A percentile compares a stretch with the other conserved stretches of the same genome.
Conservation (phyloP, 1,140 invertebrate species). For the Drosophila aff. region DNA sequence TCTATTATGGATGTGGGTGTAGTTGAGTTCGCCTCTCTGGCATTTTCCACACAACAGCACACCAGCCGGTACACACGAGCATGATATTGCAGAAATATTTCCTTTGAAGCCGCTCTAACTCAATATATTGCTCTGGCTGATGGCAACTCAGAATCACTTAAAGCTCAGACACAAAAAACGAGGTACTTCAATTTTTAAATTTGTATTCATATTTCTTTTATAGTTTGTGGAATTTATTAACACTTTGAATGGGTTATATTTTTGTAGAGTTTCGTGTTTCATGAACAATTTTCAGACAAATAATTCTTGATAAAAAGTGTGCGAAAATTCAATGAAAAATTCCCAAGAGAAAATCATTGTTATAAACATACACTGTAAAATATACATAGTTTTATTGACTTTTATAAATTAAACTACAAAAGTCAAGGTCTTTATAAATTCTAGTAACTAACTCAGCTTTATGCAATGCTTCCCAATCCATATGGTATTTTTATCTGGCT, state of each 20-base stretch:
- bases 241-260: background rate
- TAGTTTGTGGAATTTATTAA: background rate
- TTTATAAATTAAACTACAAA: background rate
- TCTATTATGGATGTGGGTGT: conserved; percentile 17
- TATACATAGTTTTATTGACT: background rate
- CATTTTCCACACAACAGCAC: conserved; percentile 25
- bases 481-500: background rate
- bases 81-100: conserved; percentile 26
- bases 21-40: conserved; percentile 2
- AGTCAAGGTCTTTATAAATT: background rate
- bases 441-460: background rate
- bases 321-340: background rate
- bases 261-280: background rate
- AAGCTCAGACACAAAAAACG: background rate
- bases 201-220: conserved; percentile 1
- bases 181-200: conserved; percentile 1
- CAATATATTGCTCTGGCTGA: conserved; percentile 19
- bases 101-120: conserved; percentile 21
- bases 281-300: background rate
- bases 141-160: background rate
- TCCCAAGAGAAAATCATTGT: background rate
- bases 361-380: no score
- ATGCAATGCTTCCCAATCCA: background rate
- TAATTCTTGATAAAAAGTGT: background rate
- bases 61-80: conserved; percentile 4